Evolutionary conservation across 2,113 vertebrate genomes (phyloP).

Genomic region (Hippocampus abdominalis): DNA sequence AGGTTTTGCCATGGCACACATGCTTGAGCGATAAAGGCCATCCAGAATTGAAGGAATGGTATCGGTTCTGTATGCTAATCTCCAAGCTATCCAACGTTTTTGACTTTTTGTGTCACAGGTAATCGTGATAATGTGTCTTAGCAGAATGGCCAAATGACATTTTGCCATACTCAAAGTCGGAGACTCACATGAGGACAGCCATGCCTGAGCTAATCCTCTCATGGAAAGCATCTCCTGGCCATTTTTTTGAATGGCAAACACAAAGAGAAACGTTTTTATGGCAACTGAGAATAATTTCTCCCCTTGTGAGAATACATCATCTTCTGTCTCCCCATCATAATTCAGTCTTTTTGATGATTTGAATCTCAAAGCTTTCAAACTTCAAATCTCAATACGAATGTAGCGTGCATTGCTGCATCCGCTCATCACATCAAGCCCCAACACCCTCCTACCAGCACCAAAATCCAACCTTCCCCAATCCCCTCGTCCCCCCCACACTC

Average conservation of each 20-base stretch:
- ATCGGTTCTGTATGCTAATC: conserved; percentile 6
- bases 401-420: conserved; percentile 42
- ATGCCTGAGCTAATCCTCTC: conserved; percentile 28
- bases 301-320: not conserved
- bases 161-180: conserved; percentile 5
- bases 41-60: conserved; percentile 38
- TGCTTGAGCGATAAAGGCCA: conserved; percentile 29
- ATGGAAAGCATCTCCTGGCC: conserved; percentile 1
- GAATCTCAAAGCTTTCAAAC: conserved; percentile 15
- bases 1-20: conserved; percentile 28
- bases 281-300: not conserved
- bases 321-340: not conserved
- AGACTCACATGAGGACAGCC: conserved; percentile 18
- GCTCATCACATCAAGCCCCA: conserved; percentile 48
- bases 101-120: conserved; percentile 10
- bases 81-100: conserved; percentile 15
- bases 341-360: not conserved
- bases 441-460: conserved; percentile 39
- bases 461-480: conserved; percentile 15
- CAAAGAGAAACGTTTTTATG: conserved; percentile 8
- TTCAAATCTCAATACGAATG: not conserved
- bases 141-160: conserved; percentile 24
- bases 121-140: conserved; percentile 39
- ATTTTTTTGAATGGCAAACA: not conserved
- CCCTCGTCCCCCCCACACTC: conserved; percentile 13